Evolutionary conservation across 1,140 invertebrate genomes (phyloP).

Genomic region (Sycophaga agraensis): DNA sequence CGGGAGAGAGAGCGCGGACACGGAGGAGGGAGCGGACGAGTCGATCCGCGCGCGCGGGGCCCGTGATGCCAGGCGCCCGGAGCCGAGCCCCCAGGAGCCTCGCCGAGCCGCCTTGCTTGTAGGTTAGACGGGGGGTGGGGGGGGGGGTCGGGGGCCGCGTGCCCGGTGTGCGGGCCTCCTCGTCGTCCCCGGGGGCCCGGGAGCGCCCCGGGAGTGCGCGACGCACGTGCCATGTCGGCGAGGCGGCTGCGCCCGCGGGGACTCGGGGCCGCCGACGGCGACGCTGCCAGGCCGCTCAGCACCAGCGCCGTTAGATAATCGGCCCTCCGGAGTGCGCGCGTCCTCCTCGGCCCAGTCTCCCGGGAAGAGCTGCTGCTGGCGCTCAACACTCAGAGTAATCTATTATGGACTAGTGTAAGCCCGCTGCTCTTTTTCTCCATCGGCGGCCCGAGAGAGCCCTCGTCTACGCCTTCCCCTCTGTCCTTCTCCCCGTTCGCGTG

Average conservation of each 20-base stretch:
- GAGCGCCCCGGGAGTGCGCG: too few species aligned
- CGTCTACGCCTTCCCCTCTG: neutral
- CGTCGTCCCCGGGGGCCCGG: too few species aligned
- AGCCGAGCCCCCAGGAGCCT: too few species aligned
- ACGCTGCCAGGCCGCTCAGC: neutral
- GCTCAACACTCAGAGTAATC: neutral
- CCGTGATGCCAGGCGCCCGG: too few species aligned
- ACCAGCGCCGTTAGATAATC: slow-evolving; percentile 8
- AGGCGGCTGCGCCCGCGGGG: neutral
- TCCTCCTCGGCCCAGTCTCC: too few species aligned
- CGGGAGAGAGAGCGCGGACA: neutral
- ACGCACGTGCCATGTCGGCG: slow-evolving; percentile 6
- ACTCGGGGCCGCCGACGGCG: neutral
- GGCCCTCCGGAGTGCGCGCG: neutral
- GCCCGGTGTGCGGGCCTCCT: too few species aligned
- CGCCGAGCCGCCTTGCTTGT: too few species aligned
- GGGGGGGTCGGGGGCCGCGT: too few species aligned
- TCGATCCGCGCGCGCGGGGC: neutral
- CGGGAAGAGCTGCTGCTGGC: neutral
- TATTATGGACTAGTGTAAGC: slow-evolving; percentile 6
- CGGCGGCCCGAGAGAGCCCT: neutral
- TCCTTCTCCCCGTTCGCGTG: neutral
- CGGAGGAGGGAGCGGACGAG: neutral
- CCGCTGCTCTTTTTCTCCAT: neutral
- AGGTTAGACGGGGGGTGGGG: too few species aligned